Percentiles rank a stretch among this genome's conserved stretches.
Conservation (phyloP, 2,888 invertebrate genomes). For the Pinctada fucata region DNA sequence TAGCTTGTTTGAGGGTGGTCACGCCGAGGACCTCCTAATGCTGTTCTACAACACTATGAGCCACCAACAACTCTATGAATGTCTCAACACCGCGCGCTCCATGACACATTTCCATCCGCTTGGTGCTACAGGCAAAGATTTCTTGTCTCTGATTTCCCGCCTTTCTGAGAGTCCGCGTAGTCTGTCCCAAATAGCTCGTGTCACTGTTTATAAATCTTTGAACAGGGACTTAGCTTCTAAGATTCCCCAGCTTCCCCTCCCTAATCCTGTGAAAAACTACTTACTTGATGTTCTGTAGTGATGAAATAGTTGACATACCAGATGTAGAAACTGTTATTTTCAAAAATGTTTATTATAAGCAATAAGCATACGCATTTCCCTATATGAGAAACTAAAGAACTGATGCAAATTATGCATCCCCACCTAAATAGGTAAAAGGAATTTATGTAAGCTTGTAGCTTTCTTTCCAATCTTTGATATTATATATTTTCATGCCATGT, state of each 20-base stretch:
- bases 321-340: too few relatives aligned
- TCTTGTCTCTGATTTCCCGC: slow-evolving; percentile 80
- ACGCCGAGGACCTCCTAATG: slow-evolving; percentile 83
- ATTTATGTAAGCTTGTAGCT: too few relatives aligned
- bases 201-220: slow-evolving; percentile 84
- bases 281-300: slow-evolving; percentile 49
- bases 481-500: too few relatives aligned
- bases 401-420: too few relatives aligned
- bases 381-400: too few relatives aligned
- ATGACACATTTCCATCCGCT: slow-evolving; percentile 80
- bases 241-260: slow-evolving; percentile 84
- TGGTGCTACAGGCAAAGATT: slow-evolving; percentile 68
- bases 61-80: slow-evolving; percentile 83
- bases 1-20: slow-evolving; percentile 80
- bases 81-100: slow-evolving; percentile 83
- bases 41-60: slow-evolving; percentile 81
- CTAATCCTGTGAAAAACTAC: slow-evolving; percentile 77
- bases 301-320: too few relatives aligned
- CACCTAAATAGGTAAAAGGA: too few relatives aligned
- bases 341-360: too few relatives aligned
- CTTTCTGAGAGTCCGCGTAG: slow-evolving; percentile 83
- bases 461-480: too few relatives aligned
- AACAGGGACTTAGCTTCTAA: slow-evolving; percentile 82
- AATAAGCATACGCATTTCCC: too few relatives aligned
- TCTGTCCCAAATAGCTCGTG: slow-evolving; percentile 85